Percentiles rank a stretch among this genome's conserved stretches.
Conservation (phyloP, 1,140 invertebrate species). For the Bombus sylvicola region DNA sequence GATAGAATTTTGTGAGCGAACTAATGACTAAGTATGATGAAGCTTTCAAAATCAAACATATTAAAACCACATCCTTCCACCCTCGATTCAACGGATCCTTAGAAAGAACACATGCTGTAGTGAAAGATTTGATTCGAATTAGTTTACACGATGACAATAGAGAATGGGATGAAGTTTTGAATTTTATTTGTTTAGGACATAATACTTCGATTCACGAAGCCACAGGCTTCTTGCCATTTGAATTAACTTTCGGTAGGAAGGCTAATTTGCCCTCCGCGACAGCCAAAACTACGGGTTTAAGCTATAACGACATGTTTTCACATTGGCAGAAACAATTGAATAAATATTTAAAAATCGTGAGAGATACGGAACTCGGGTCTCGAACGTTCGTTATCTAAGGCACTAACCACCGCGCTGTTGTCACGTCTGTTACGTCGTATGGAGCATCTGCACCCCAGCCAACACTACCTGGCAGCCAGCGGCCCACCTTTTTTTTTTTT, state of each 20-base stretch:
- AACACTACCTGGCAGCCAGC: too few species aligned
- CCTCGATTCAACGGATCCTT: not conserved
- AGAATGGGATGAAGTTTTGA: not conserved
- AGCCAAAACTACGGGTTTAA: fast-evolving
- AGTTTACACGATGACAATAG: not conserved
- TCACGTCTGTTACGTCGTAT: too few species aligned
- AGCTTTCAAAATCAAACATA: not conserved
- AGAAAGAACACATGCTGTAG: not conserved
- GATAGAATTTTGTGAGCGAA: not conserved
- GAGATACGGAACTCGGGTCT: not conserved
- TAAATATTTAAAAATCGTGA: not conserved
- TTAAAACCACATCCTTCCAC: not conserved
- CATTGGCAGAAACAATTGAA: not conserved
- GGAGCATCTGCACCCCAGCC: too few species aligned
- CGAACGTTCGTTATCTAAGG: too few species aligned
- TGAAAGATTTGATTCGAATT: not conserved
- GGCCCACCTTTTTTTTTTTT: too few species aligned
- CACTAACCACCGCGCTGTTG: too few species aligned
- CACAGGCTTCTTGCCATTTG: not conserved
- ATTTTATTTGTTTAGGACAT: not conserved
- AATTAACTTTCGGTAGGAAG: not conserved
- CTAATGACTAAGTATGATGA: fast-evolving
- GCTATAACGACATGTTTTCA: not conserved
- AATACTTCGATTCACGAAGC: not conserved
- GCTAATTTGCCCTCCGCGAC: not conserved